Evolutionary conservation across 2,113 vertebrate species (phyloP).

Genomic region (Atractosteus spatula): DNA sequence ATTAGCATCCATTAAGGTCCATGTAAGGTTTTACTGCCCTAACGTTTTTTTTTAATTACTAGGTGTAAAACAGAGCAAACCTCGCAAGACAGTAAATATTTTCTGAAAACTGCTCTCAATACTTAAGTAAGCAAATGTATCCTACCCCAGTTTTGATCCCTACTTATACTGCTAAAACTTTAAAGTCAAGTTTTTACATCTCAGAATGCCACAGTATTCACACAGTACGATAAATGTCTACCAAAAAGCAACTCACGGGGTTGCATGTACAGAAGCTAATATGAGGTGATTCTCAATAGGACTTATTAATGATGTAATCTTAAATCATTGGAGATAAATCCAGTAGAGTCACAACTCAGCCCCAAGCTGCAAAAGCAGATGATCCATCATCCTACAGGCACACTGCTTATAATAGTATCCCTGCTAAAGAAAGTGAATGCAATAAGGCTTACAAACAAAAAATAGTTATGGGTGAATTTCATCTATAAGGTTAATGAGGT

Average conservation of each 20-base stretch:
- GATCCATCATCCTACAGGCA: neutral
- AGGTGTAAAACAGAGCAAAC: no score
- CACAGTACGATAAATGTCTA: no score
- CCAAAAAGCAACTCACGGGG: neutral
- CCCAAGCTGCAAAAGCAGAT: neutral
- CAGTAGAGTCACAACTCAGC: neutral
- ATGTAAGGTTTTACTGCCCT: no score
- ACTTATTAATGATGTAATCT: neutral
- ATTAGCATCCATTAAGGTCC: no score
- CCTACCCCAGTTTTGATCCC: no score
- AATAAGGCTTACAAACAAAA: neutral
- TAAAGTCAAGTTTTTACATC: no score
- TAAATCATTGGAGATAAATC: neutral
- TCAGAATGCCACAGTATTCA: no score
- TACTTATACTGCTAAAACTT: no score
- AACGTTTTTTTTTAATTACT: no score
- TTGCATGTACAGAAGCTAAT: neutral
- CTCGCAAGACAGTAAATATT: no score
- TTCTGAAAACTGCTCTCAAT: no score
- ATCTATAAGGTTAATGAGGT: neutral
- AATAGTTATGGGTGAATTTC: neutral
- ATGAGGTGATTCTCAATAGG: neutral
- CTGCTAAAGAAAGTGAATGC: neutral
- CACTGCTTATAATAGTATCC: neutral
- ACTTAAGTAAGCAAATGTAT: no score